Percentiles rank a stretch among this genome's conserved stretches.
Evolutionary conservation across 2,113 vertebrate genomes (phyloP).

Genomic region (Menura novaehollandiae): DNA sequence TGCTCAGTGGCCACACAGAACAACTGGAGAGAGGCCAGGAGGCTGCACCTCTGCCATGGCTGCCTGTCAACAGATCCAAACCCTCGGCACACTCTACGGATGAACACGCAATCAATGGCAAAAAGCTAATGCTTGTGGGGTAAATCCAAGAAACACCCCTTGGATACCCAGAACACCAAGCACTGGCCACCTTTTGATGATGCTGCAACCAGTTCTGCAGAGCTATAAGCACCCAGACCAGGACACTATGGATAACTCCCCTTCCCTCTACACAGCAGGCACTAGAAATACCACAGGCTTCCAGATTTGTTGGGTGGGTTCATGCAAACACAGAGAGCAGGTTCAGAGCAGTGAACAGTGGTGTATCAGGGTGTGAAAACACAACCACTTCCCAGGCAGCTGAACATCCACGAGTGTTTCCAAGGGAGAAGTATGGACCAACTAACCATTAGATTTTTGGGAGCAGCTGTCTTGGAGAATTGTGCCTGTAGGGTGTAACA

Average conservation of each 20-base stretch:
- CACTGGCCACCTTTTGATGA: neutral
- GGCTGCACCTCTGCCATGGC: neutral
- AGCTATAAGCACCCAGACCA: neutral
- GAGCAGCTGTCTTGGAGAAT: neutral
- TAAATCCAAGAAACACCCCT: neutral
- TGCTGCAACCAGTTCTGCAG: neutral
- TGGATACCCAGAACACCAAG: neutral
- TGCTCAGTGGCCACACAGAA: neutral
- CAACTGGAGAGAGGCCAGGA: neutral
- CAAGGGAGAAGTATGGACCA: neutral
- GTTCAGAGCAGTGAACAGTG: neutral
- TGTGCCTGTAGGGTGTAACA: neutral
- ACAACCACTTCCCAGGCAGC: neutral
- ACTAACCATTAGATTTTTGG: neutral
- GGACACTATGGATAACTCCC: neutral
- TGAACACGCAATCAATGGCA: fast-evolving
- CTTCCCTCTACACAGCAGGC: neutral
- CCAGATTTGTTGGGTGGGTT: neutral
- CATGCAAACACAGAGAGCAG: neutral
- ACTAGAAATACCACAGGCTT: neutral
- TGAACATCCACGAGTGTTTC: neutral
- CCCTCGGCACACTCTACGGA: fast-evolving
- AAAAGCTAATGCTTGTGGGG: neutral
- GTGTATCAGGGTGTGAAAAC: neutral
- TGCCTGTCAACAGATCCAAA: neutral